Base-by-base conservation (phyloP, 2,797 vertebrate genomes). In the Rachycentron canadum region DNA sequence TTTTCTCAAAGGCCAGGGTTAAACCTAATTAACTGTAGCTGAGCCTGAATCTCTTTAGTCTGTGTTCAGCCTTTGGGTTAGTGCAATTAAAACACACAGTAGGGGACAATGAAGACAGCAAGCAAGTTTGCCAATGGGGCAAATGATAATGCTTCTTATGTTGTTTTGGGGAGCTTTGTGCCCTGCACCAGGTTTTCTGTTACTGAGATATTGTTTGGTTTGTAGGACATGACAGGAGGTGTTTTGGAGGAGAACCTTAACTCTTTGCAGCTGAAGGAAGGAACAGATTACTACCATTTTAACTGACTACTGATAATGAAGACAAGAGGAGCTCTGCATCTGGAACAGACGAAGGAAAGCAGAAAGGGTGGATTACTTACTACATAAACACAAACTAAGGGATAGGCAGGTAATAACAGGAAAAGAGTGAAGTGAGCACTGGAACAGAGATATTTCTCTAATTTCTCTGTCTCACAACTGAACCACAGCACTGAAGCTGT, bases 201-300 rank as follows among this genome's bases (percentile, higher is more conserved):
- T 78, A 63, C 28, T 68, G 50, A 45, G 2, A 5, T 64, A n/a
- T 19, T 47, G 3, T 66, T 71, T 28, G 12, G 7, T 76, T 11
- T 76, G 21, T 61, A 99, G 97, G 97, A 99, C 90, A 94, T 99
- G 93, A 98, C 97, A 0, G 96, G 91, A 43, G 97, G 97, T 0
- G 91, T 83, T 1, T 94, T 99, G 82, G 98, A 99, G 83, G 90
- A 95, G 75, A 99, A 97, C 89, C 90, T 99, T 74, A 89, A 74
- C 56, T 95, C 73, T 0, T 90, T 99, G 87, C 90, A 91, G 63
- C 89, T 99, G 81, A 94, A 86, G 65, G 98, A 95, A 84, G 94
- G 94, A 89, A 79, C 38, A 10, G 92, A 95, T 83, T 95, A 89
- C 36, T 89, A 79, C 66, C 94, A 94, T 71, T 95, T 95, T 84